Conservation (phyloP, 2,888 invertebrate species). For the Cremastobaeus sp. region DNA sequence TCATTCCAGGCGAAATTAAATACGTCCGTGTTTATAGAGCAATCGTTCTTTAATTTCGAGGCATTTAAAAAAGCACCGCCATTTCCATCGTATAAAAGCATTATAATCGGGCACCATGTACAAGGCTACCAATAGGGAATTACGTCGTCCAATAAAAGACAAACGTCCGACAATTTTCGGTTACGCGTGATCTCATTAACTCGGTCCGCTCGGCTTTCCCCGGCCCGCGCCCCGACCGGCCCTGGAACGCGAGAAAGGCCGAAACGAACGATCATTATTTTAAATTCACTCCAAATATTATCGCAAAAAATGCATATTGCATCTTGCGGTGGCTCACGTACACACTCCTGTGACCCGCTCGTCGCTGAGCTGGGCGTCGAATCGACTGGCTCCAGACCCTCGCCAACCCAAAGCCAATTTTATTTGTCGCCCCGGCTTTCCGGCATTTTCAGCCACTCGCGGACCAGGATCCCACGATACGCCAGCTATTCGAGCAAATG, state of each 20-base stretch:
- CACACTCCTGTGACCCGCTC: constrained; percentile 13
- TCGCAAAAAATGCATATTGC: constrained; percentile 69
- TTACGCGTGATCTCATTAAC: constrained; percentile 78
- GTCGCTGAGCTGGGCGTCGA: constrained; percentile 6
- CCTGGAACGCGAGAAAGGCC: constrained; percentile 51
- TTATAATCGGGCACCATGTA: constrained; percentile 33
- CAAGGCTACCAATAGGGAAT: constrained; percentile 48
- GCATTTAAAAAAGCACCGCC: constrained; percentile 27
- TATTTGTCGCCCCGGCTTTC: too few species aligned
- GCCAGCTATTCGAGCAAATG: constrained; percentile 3
- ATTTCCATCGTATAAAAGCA: constrained; percentile 12
- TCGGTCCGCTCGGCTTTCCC: constrained; percentile 65
- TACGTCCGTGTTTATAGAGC: constrained; percentile 35
- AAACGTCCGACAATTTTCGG: constrained; percentile 76
- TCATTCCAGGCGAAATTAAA: constrained; percentile 32
- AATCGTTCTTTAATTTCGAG: constrained; percentile 39
- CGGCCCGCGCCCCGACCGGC: constrained; percentile 13
- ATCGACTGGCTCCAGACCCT: too few species aligned
- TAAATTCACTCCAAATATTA: constrained; percentile 71
- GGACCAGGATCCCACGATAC: too few species aligned
- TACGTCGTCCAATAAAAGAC: constrained; percentile 73
- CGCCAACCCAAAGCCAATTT: too few species aligned
- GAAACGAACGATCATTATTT: constrained; percentile 69
- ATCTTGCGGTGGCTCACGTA: constrained; percentile 66
- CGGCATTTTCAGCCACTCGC: background rate